Base-by-base conservation (phyloP, 2,113 vertebrate genomes). In the Oncorhynchus kisutch region DNA sequence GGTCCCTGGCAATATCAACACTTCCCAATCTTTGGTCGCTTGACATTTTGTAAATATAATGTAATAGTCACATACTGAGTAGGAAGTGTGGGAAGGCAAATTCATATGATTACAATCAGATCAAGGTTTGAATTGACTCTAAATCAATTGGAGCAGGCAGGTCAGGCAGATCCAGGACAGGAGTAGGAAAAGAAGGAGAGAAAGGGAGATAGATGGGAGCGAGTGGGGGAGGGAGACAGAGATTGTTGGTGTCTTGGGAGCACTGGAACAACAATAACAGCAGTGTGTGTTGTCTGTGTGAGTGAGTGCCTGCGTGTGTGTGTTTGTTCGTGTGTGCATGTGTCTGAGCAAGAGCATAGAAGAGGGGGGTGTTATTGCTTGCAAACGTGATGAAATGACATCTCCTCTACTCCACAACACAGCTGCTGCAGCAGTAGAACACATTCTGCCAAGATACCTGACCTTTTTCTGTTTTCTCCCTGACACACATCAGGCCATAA, bases 341-440 rank as follows among this genome's bases (percentile, higher is more conserved):
- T 75, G 83, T 75, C 86, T 81, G 88, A 79, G 81, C 81, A 72
- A 72, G 85, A 84, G 81, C 82, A 86, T 85, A 87, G 88, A 82
- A 84, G 73, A 18, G 39, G 88, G 89, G 90, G 91, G 91, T 86
- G 86, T 91, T 90, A 88, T 88, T 86, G 88, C 89, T 93, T 86
- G 90, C 84, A 89, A 86, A 92, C 93, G 91, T 93, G 91, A 92
- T 92, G 90, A 94, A 93, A 93, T 93, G 90, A 93, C 91, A 90
- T 93, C 90, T 93, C 92, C 86, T 88, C 87, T 86, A 83, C 88
- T 86, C 85, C 88, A 89, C 89, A 88, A 78, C 87, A 82, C 92
- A 93, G 93, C 93, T 93, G 93, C 91, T 88, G 83, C 84, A 84
- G 87, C 88, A 83, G 86, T 86, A 89, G 83, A 87, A 84, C 89